Percentiles rank a stretch among this genome's conserved stretches.
phyloP scores from a whole-genome alignment of 2,888 invertebrate species.

The Dorcus parallelipipedus region DNA sequence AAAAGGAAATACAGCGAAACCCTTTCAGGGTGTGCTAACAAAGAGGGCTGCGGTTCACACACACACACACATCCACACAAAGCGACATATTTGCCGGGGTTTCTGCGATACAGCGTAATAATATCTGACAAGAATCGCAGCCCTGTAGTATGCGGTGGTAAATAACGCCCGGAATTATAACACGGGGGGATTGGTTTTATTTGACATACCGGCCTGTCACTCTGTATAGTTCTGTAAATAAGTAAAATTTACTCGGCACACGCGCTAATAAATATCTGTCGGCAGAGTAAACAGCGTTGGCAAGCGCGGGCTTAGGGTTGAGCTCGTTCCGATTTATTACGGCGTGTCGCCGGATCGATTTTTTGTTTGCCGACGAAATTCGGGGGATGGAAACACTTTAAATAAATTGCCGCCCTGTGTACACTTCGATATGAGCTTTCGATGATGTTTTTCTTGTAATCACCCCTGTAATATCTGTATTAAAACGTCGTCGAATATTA shows the following conservation, averaged over 20 bases:
- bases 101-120: neutral
- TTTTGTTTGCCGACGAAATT: too few relatives aligned
- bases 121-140: neutral
- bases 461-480: too few relatives aligned
- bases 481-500: too few relatives aligned
- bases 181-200: conserved; percentile 23
- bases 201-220: conserved; percentile 30
- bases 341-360: neutral
- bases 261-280: conserved; percentile 37
- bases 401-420: too few relatives aligned
- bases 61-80: neutral
- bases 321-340: neutral
- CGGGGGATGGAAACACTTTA: too few relatives aligned
- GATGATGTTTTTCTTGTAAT: too few relatives aligned
- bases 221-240: conserved; percentile 33
- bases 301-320: neutral
- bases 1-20: neutral
- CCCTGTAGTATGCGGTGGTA: conserved; percentile 6
- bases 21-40: neutral
- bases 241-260: conserved; percentile 36
- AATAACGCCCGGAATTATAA: conserved; percentile 15
- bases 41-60: neutral
- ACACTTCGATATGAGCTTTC: too few relatives aligned
- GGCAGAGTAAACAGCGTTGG: conserved; percentile 16
- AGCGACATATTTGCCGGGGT: neutral